A percentile compares a stretch with the other conserved stretches of the same genome.
phyloP scores from a whole-genome alignment of 2,113 vertebrate species.

The Amblyopsis rosae region DNA sequence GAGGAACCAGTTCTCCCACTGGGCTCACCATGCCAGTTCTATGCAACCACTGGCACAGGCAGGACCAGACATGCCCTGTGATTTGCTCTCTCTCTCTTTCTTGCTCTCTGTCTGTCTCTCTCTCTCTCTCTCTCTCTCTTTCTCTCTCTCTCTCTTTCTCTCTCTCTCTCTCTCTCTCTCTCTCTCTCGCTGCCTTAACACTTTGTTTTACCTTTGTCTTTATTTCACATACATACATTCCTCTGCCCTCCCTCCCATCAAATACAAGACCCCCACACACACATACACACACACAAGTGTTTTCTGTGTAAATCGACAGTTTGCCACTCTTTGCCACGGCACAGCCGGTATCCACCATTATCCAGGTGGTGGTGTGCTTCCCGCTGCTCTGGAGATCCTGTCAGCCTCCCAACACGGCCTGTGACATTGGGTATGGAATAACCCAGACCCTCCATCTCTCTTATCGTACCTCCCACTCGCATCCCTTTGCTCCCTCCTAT shows the following conservation, averaged over 20 bases:
- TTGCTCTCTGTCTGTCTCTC: neutral
- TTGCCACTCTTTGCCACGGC: neutral
- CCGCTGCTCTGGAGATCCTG: neutral
- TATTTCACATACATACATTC: neutral
- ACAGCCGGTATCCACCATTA: neutral
- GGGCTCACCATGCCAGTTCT: slow-evolving; percentile 17
- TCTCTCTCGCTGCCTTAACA: neutral
- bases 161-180: neutral
- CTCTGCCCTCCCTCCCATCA: neutral
- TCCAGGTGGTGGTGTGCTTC: neutral
- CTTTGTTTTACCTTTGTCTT: neutral
- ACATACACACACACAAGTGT: neutral
- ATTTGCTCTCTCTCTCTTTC: neutral
- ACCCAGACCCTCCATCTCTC: neutral
- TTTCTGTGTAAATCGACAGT: neutral
- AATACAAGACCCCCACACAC: neutral
- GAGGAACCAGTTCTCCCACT: slow-evolving; percentile 34
- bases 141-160: slow-evolving; percentile 14
- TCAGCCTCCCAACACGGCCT: neutral
- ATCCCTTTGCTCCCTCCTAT: slow-evolving; percentile 2
- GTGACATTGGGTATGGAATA: neutral
- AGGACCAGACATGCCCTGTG: slow-evolving; percentile 4
- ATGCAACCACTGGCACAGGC: slow-evolving; percentile 3
- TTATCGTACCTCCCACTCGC: neutral
- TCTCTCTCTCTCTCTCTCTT: slow-evolving; percentile 1